Conservation (phyloP, 2,888 invertebrate genomes). For the Gastracanthus pulcherrimus region DNA sequence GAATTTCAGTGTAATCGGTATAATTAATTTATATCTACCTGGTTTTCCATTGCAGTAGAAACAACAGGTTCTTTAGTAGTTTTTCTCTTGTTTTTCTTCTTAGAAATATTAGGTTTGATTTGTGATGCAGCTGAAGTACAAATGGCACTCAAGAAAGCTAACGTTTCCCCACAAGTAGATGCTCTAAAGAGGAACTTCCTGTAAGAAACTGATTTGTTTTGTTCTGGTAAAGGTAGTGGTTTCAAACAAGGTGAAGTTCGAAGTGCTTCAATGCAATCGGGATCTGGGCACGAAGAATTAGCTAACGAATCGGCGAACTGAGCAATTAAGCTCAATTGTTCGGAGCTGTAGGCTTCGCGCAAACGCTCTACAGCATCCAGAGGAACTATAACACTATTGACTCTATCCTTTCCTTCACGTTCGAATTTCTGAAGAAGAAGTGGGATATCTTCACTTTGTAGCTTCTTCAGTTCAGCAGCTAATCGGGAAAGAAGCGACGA, state of each 20-base stretch:
- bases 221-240: slow-evolving; percentile 67
- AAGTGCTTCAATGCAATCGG: slow-evolving; percentile 68
- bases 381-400: slow-evolving; percentile 72
- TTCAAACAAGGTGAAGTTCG: slow-evolving; percentile 65
- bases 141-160: slow-evolving; percentile 72
- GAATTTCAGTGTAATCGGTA: background rate
- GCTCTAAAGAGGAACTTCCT: slow-evolving; percentile 71
- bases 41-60: slow-evolving; percentile 64
- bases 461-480: slow-evolving; percentile 65
- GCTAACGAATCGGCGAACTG: slow-evolving; percentile 70
- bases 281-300: slow-evolving; percentile 66
- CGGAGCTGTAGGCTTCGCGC: slow-evolving; percentile 72
- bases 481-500: slow-evolving; percentile 65
- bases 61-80: slow-evolving; percentile 66
- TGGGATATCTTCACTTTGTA: slow-evolving; percentile 68
- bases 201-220: slow-evolving; percentile 68
- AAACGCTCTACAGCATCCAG: slow-evolving; percentile 73
- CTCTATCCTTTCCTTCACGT: slow-evolving; percentile 62
- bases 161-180: slow-evolving; percentile 74
- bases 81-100: slow-evolving; percentile 73
- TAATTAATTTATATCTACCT: slow-evolving; percentile 62
- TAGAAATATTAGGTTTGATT: slow-evolving; percentile 65
- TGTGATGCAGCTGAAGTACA: slow-evolving; percentile 67
- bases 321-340: slow-evolving; percentile 71
- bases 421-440: slow-evolving; percentile 67